phyloP scores from a whole-genome alignment of 2,888 invertebrate genomes.

The Charanyca ferruginea region DNA sequence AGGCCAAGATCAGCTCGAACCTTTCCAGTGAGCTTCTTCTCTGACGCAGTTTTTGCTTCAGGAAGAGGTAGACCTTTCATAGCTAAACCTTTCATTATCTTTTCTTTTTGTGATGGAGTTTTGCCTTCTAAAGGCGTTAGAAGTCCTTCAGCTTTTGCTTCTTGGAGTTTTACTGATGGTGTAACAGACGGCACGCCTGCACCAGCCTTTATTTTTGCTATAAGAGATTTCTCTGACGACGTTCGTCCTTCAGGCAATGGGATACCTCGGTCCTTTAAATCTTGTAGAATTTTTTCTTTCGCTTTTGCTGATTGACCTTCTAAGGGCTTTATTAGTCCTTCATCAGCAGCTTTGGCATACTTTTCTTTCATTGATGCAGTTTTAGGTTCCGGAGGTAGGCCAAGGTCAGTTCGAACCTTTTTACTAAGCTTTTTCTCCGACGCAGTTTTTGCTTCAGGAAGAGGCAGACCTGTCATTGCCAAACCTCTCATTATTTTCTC shows the following conservation, averaged over 20 bases:
- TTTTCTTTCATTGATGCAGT: constrained; percentile 16
- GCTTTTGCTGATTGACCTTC: constrained; percentile 11
- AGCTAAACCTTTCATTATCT: constrained; percentile 49
- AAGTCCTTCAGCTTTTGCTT: constrained; percentile 66
- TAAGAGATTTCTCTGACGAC: constrained; percentile 14
- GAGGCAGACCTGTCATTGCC: constrained; percentile 14
- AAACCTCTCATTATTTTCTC: constrained; percentile 8
- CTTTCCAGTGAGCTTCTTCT: constrained; percentile 34
- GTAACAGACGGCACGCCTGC: background rate
- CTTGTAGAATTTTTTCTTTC: constrained; percentile 14
- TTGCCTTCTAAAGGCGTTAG: constrained; percentile 57
- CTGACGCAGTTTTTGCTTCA: constrained; percentile 69
- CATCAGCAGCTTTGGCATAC: constrained; percentile 7
- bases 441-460: constrained; percentile 18
- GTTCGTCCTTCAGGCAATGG: constrained; percentile 25
- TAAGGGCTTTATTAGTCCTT: background rate
- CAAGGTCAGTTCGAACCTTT: constrained; percentile 13
- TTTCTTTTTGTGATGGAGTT: constrained; percentile 20
- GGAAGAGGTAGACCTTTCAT: constrained; percentile 67
- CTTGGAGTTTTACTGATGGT: constrained; percentile 62
- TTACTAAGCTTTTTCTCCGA: constrained; percentile 10
- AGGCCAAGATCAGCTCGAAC: background rate
- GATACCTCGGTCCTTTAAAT: constrained; percentile 3
- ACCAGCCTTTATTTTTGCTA: constrained; percentile 1
- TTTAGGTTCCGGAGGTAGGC: constrained; percentile 18